Evolutionary conservation across 2,888 invertebrate genomes (phyloP).

Genomic region (Phytoseiulus persimilis): DNA sequence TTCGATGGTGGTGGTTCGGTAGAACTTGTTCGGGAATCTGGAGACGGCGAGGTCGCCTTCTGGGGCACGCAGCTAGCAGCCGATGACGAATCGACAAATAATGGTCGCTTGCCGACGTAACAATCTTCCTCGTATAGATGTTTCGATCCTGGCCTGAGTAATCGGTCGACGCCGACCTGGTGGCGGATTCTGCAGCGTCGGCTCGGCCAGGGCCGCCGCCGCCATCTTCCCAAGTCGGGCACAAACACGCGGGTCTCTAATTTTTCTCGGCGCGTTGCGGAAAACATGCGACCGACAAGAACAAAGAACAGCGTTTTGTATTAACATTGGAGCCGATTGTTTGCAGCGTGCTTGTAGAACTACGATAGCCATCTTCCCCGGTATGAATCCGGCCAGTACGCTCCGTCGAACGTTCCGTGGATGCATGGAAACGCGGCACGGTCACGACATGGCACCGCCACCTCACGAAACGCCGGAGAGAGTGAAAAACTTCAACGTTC

Average conservation of each 20-base stretch:
- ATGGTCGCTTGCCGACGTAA: neutral
- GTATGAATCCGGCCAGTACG: neutral
- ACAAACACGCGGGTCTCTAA: neutral
- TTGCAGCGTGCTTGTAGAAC: neutral
- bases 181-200: neutral
- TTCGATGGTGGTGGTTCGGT: neutral
- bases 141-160: slow-evolving; percentile 5
- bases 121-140: slow-evolving; percentile 5
- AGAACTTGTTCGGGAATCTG: neutral
- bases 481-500: neutral
- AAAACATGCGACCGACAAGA: neutral
- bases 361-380: neutral
- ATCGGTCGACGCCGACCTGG: neutral
- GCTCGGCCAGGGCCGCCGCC: neutral
- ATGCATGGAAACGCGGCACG: neutral
- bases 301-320: neutral
- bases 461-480: neutral
- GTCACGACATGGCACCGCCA: neutral
- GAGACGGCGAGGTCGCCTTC: slow-evolving; percentile 5
- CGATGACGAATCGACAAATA: neutral
- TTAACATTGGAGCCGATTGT: neutral
- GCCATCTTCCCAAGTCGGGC: neutral
- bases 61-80: neutral
- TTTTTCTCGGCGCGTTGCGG: neutral
- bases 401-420: neutral